Percentiles rank a stretch among this genome's conserved stretches.
These are phyloP conservation scores for Napeogenes inachia DNA, from an alignment of 2,888 invertebrate species.

Conservation along the genomic window DNA sequence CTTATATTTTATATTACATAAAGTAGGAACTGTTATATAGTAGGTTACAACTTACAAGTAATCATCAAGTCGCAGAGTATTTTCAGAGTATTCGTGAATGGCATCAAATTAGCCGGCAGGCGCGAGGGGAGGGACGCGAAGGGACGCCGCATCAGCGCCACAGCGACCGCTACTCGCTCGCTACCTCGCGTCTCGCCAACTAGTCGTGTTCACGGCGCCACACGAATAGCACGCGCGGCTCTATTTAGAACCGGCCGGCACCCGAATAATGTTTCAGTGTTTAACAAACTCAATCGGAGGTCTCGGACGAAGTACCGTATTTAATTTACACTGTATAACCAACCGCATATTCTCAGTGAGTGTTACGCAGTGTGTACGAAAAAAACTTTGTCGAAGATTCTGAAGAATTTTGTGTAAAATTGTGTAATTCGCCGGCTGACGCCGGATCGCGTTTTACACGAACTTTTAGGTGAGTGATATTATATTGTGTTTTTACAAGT, in stretches of 20 bases:
- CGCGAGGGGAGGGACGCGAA: constrained; percentile 34
- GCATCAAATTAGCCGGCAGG: constrained; percentile 55
- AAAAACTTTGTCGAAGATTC: constrained; percentile 78
- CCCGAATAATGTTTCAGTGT: constrained; percentile 78
- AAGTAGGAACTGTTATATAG: constrained; percentile 15
- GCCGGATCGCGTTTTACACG: constrained; percentile 73
- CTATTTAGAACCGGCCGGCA: constrained; percentile 71
- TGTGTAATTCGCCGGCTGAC: constrained; percentile 73
- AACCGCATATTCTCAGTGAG: constrained; percentile 77
- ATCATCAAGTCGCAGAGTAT: constrained; percentile 46
- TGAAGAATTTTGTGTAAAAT: constrained; percentile 77
- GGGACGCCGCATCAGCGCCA: constrained; percentile 44
- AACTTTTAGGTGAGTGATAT: constrained; percentile 70
- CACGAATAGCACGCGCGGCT: constrained; percentile 72
- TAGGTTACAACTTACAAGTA: constrained; percentile 28
- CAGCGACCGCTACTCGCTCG: constrained; percentile 43
- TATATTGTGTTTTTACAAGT: constrained; percentile 26
- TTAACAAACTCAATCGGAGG: constrained; percentile 76
- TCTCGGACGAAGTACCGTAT: constrained; percentile 75
- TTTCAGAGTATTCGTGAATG: constrained; percentile 69
- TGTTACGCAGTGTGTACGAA: constrained; percentile 78
- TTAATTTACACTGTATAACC: constrained; percentile 74
- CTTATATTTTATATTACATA: neutral
- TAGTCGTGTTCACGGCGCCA: constrained; percentile 73
- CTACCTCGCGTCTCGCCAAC: constrained; percentile 39